Conservation (phyloP, 2,888 invertebrate genomes). For the Eilema griseolum region DNA sequence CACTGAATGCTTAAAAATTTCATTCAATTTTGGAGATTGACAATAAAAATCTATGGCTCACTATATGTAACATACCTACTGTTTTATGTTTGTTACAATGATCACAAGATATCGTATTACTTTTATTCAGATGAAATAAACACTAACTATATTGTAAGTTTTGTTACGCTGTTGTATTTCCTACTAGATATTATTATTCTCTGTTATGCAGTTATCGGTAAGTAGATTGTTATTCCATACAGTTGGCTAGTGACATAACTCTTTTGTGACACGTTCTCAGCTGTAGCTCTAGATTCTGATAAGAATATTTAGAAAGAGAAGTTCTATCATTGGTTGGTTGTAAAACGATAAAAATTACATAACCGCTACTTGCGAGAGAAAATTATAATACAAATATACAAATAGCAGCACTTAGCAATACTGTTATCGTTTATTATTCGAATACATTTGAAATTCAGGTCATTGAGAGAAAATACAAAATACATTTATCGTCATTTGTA, state of each 20-base stretch:
- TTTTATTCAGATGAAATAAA: not conserved
- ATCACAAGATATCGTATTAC: not conserved
- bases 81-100: not conserved
- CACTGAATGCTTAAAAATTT: too few species aligned
- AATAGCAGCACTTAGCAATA: not conserved
- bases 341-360: not conserved
- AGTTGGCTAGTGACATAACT: too few species aligned
- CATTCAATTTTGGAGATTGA: too few species aligned
- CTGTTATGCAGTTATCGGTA: too few species aligned
- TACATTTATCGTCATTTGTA: slow-evolving; percentile 3
- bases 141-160: not conserved
- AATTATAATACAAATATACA: not conserved
- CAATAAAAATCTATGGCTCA: too few species aligned
- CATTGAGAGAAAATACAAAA: not conserved
- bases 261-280: not conserved
- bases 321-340: not conserved
- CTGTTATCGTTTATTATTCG: not conserved
- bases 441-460: not conserved
- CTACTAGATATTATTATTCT: not conserved
- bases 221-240: too few species aligned
- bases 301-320: too few species aligned
- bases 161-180: not conserved
- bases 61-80: too few species aligned
- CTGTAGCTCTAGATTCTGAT: not conserved
- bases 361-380: not conserved